Conservation (phyloP, 1,140 invertebrate genomes). For the Eriosoma lanigerum region DNA sequence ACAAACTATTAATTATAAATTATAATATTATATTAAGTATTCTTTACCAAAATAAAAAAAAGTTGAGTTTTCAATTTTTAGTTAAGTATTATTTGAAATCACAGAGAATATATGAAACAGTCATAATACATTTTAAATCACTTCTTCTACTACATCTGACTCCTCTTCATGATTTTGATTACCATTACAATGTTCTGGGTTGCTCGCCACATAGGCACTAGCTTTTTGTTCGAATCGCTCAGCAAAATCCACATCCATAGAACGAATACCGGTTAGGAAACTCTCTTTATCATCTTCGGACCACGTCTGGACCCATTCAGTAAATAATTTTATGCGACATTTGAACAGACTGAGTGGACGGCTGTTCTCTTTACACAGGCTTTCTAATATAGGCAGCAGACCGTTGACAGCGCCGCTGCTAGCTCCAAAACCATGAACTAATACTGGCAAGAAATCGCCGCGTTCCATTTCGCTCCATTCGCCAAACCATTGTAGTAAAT, state of each 20-base stretch:
- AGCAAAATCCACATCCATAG: conserved; percentile 70
- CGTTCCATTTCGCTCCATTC: conserved; percentile 86
- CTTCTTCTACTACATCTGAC: not conserved
- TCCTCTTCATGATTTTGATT: not conserved
- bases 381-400: conserved; percentile 69
- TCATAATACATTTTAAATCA: not conserved
- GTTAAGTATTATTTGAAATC: conserved; percentile 21
- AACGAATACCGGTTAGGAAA: conserved; percentile 69
- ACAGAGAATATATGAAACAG: not conserved
- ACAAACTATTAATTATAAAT: too few relatives aligned
- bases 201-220: not conserved
- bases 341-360: conserved; percentile 84
- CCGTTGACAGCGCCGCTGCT: conserved; percentile 68
- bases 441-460: conserved; percentile 76
- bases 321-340: conserved; percentile 84
- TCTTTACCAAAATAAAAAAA: not conserved
- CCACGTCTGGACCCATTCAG: conserved; percentile 84
- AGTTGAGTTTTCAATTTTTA: not conserved
- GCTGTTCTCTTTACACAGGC: conserved; percentile 64
- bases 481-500: conserved; percentile 82
- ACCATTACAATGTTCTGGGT: conserved; percentile 1
- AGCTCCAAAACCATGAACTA: conserved; percentile 67
- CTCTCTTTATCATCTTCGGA: conserved; percentile 71
- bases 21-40: not conserved
- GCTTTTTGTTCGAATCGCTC: conserved; percentile 68